Evolutionary conservation across 2,888 invertebrate species (phyloP).

Genomic region (Rambutsinella grinnellia): DNA sequence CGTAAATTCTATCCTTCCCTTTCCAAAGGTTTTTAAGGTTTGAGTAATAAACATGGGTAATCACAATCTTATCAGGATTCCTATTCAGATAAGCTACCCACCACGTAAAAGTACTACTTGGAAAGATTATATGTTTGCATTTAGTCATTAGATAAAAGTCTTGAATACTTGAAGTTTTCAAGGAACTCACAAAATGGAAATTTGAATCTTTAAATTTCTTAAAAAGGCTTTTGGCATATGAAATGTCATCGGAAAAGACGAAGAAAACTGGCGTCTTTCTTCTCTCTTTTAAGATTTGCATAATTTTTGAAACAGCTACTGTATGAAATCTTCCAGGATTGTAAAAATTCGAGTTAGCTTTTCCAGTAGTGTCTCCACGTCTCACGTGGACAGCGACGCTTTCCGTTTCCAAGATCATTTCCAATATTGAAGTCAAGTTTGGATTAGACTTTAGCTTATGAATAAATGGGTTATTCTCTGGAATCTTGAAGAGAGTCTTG

Average conservation of each 20-base stretch:
- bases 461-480: too few species aligned
- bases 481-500: too few species aligned
- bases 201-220: constrained; percentile 9
- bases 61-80: constrained; percentile 33
- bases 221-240: constrained; percentile 11
- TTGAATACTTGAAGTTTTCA: not conserved
- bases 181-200: not conserved
- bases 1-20: not conserved
- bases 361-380: constrained; percentile 35
- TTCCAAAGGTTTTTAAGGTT: constrained; percentile 4
- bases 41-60: constrained; percentile 24
- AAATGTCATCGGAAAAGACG: constrained; percentile 37
- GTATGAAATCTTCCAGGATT: constrained; percentile 25
- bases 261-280: constrained; percentile 10
- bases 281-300: not conserved
- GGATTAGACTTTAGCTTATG: too few species aligned
- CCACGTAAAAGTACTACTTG: constrained; percentile 29
- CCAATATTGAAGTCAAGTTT: not conserved
- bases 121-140: constrained; percentile 38
- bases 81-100: constrained; percentile 44
- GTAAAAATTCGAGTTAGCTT: not conserved
- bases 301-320: not conserved
- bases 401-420: constrained; percentile 3
- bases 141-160: constrained; percentile 37
- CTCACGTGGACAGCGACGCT: constrained; percentile 54